These are phyloP conservation scores for Holotrichia oblita DNA, from an alignment of 1,140 invertebrate species.

Conservation along the genomic window DNA sequence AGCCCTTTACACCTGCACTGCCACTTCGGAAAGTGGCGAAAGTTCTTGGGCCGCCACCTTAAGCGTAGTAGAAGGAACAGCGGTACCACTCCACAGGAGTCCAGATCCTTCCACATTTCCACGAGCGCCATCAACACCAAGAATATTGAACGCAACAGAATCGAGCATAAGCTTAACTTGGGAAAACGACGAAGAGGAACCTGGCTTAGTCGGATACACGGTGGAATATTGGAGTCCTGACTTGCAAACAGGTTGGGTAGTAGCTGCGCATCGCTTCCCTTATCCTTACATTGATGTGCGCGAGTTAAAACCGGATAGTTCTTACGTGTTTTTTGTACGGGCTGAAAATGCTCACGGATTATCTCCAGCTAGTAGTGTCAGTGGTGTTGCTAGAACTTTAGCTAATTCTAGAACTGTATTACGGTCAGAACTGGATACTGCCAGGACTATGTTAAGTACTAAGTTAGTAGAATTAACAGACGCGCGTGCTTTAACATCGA, in stretches of 20 bases:
- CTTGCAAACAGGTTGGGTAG: conserved; percentile 80
- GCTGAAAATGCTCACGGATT: conserved; percentile 88
- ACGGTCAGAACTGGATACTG: conserved; percentile 82
- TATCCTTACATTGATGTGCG: conserved; percentile 73
- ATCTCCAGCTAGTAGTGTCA: conserved; percentile 74
- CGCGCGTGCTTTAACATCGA: conserved; percentile 80
- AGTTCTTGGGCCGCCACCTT: conserved; percentile 85
- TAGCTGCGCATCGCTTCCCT: conserved; percentile 75
- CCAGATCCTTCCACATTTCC: conserved; percentile 82
- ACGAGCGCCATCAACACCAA: conserved; percentile 75
- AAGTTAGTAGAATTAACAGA: conserved; percentile 84
- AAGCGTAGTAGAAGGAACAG: conserved; percentile 69
- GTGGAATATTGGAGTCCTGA: conserved; percentile 90
- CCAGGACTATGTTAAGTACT: conserved; percentile 78
- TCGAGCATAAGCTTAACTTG: conserved; percentile 83
- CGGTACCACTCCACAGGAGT: conserved; percentile 75
- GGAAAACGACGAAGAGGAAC: conserved; percentile 63
- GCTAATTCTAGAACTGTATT: conserved; percentile 75
- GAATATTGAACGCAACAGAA: conserved; percentile 80
- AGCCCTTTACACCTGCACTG: conserved; percentile 84
- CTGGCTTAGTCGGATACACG: conserved; percentile 70
- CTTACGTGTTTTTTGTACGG: conserved; percentile 88
- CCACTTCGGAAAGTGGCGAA: conserved; percentile 83
- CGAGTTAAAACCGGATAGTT: conserved; percentile 81
- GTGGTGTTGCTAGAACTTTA: conserved; percentile 71